Evolutionary conservation across 2,888 invertebrate genomes (phyloP).

Genomic region (Morpho helenor): DNA sequence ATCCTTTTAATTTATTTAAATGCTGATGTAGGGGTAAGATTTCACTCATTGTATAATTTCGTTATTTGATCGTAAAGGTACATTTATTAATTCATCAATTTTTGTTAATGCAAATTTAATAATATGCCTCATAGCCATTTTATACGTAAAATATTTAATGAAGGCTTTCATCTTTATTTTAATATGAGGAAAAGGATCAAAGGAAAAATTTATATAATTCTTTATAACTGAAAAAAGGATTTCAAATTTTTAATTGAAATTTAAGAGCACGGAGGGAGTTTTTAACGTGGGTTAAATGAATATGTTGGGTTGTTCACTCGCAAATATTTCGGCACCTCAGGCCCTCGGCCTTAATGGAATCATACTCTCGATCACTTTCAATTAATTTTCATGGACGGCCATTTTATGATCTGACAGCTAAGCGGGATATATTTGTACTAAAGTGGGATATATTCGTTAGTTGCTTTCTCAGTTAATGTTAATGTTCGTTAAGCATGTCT

Average conservation of each 20-base stretch:
- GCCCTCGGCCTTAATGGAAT: conserved; percentile 55
- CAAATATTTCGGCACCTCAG: conserved; percentile 49
- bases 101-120: neutral
- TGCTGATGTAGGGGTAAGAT: too few species aligned
- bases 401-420: conserved; percentile 36
- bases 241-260: conserved; percentile 29
- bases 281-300: conserved; percentile 34
- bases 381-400: conserved; percentile 44
- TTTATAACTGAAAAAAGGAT: conserved; percentile 15
- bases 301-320: conserved; percentile 48
- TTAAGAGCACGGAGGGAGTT: conserved; percentile 22
- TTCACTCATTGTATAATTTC: too few species aligned
- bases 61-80: too few species aligned
- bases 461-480: too few species aligned
- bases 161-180: conserved; percentile 10
- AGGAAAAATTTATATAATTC: neutral
- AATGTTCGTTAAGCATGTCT: too few species aligned
- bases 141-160: neutral
- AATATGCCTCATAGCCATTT: neutral
- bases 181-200: conserved; percentile 8
- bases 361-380: conserved; percentile 55
- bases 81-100: too few species aligned
- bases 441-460: too few species aligned
- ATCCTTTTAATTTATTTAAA: too few species aligned
- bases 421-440: neutral